Conservation (phyloP, 2,888 invertebrate genomes). For the Heteromyza rotundicornis region DNA sequence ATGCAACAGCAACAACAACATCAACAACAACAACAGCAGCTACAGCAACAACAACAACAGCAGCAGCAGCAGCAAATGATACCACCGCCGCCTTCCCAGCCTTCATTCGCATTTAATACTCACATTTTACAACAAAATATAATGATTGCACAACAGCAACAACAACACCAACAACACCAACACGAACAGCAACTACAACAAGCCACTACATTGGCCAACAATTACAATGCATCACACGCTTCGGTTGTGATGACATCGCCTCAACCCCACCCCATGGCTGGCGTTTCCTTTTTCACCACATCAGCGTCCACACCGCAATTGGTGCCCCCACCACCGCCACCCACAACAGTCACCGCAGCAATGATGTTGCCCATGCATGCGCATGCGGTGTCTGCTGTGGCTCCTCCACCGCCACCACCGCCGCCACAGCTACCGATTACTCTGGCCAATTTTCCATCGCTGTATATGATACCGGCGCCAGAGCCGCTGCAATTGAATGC, state of each 20-base stretch:
- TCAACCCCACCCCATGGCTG: slow-evolving; percentile 27
- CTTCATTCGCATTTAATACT: slow-evolving; percentile 43
- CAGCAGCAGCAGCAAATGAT: slow-evolving; percentile 32
- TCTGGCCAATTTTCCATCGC: slow-evolving; percentile 51
- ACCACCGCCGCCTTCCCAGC: slow-evolving; percentile 38
- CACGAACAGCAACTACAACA: neutral
- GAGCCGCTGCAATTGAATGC: slow-evolving; percentile 69
- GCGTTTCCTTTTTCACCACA: slow-evolving; percentile 23
- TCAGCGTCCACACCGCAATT: slow-evolving; percentile 27
- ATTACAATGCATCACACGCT: neutral
- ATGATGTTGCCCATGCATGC: slow-evolving; percentile 55
- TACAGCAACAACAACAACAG: slow-evolving; percentile 28
- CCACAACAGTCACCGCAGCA: slow-evolving; percentile 32
- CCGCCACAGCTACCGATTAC: slow-evolving; percentile 50
- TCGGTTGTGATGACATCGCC: slow-evolving; percentile 24
- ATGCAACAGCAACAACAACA: slow-evolving; percentile 10
- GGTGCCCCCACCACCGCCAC: slow-evolving; percentile 50
- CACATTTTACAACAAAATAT: slow-evolving; percentile 36
- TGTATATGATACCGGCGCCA: slow-evolving; percentile 64
- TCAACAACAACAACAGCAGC: slow-evolving; percentile 32
- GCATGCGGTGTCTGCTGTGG: slow-evolving; percentile 43
- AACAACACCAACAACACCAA: neutral
- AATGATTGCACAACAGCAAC: slow-evolving; percentile 26
- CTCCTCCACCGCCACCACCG: slow-evolving; percentile 54
- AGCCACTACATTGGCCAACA: neutral